Percentiles rank a stretch among this genome's conserved stretches.
Evolutionary conservation across 2,797 vertebrate genomes (phyloP).

Genomic region (Ctenosaura bakeri): DNA sequence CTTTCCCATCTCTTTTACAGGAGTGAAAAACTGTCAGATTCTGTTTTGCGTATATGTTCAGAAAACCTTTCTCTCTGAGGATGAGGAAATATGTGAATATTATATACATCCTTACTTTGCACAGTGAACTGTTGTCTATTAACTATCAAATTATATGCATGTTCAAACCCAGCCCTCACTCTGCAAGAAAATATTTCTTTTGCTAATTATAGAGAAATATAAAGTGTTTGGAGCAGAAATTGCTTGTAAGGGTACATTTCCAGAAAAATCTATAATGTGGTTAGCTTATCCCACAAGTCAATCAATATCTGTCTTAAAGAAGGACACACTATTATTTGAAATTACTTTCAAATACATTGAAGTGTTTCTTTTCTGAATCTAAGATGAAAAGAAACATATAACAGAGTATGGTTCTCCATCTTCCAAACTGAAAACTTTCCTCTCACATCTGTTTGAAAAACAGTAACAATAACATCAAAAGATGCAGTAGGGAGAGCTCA

Average conservation of each 20-base stretch:
- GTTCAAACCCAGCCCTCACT: not conserved
- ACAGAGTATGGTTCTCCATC: not conserved
- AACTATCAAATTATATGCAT: not conserved
- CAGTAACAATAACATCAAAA: not conserved
- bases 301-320: constrained; percentile 73
- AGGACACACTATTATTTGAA: constrained; percentile 54
- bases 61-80: too few relatives aligned
- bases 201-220: not conserved
- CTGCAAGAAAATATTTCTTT: not conserved
- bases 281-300: constrained; percentile 69
- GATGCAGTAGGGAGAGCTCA: not conserved
- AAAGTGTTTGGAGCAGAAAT: constrained; percentile 39
- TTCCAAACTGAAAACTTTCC: not conserved
- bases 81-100: too few relatives aligned
- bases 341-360: not conserved
- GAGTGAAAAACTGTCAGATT: too few relatives aligned
- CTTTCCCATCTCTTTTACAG: too few relatives aligned
- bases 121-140: not conserved
- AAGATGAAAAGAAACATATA: not conserved
- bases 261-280: constrained; percentile 65
- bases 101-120: too few relatives aligned
- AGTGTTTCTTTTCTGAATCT: not conserved
- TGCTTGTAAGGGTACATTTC: constrained; percentile 47
- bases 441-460: not conserved
- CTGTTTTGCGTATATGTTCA: too few relatives aligned